phyloP scores from a whole-genome alignment of 2,113 vertebrate genomes.

The Menidia beryllina region DNA sequence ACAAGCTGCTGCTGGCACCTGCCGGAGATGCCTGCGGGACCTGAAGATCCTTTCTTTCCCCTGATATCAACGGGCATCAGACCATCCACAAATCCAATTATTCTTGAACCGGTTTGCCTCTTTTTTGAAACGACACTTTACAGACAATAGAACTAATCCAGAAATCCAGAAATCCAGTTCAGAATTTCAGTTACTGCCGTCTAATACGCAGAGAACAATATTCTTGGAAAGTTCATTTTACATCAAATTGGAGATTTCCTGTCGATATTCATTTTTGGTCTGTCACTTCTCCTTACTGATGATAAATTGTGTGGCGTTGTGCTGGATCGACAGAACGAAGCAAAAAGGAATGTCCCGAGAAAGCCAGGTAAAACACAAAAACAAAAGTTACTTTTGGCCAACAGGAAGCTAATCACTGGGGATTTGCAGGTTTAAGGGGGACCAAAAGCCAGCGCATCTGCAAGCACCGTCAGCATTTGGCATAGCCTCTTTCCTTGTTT shows the following conservation, averaged over 20 bases:
- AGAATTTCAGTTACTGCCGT: too few relatives aligned
- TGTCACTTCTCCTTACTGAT: constrained; percentile 24
- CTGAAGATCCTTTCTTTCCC: not conserved
- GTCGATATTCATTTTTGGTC: not conserved
- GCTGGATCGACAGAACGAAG: constrained; percentile 17
- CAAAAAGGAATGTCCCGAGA: constrained; percentile 53
- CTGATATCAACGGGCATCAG: too few relatives aligned
- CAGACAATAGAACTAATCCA: not conserved
- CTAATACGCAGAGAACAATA: not conserved
- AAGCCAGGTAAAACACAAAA: constrained; percentile 67
- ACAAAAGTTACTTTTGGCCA: constrained; percentile 69
- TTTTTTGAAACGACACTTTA: not conserved
- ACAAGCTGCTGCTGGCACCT: constrained; percentile 77
- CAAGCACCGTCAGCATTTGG: constrained; percentile 66
- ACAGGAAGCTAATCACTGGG: constrained; percentile 21
- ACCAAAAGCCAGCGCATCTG: constrained; percentile 42
- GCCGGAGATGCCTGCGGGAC: constrained; percentile 43
- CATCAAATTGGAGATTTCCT: constrained; percentile 7
- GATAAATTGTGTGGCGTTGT: not conserved
- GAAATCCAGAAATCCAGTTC: too few relatives aligned
- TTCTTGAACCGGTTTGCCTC: not conserved
- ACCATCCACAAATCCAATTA: too few relatives aligned
- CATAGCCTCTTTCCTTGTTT: constrained; percentile 50
- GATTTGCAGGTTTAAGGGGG: constrained; percentile 39
- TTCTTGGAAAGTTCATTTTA: not conserved